Evolutionary conservation across 2,888 invertebrate genomes (phyloP).

Genomic region (Chloroclysta siterata): DNA sequence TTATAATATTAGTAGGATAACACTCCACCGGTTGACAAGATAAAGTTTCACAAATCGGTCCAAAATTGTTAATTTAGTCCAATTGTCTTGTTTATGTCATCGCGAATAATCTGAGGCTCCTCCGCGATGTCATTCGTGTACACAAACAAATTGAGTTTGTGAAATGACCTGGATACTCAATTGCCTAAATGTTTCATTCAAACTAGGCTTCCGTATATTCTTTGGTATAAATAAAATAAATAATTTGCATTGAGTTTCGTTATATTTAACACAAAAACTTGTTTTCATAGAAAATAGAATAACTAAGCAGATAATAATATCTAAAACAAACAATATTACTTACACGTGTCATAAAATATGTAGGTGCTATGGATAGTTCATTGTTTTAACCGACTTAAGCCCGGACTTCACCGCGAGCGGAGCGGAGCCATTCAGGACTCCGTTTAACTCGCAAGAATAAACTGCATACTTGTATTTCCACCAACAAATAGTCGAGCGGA

Average conservation of each 20-base stretch:
- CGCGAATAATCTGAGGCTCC: constrained; percentile 32
- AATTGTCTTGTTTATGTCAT: constrained; percentile 44
- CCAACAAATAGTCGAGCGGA: too few relatives aligned
- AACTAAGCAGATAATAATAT: constrained; percentile 9
- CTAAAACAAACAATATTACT: constrained; percentile 11
- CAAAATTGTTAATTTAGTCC: constrained; percentile 40
- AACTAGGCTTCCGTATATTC: constrained; percentile 6
- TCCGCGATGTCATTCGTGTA: constrained; percentile 28
- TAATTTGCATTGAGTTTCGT: constrained; percentile 13
- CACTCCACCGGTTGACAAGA: constrained; percentile 24
- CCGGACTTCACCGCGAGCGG: too few relatives aligned
- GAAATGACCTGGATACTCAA: constrained; percentile 28
- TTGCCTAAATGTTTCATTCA: constrained; percentile 24
- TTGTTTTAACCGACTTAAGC: constrained; percentile 10
- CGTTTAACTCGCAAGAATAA: too few relatives aligned
- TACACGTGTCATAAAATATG: constrained; percentile 15
- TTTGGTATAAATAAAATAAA: not conserved
- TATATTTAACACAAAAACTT: constrained; percentile 11
- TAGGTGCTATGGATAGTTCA: constrained; percentile 9
- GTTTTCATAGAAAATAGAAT: constrained; percentile 12
- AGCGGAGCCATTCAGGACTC: too few relatives aligned
- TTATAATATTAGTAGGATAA: too few relatives aligned
- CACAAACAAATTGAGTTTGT: constrained; percentile 31
- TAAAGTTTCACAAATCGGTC: constrained; percentile 43
- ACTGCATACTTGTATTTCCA: too few relatives aligned